Base-by-base conservation (phyloP, 2,888 invertebrate genomes). In the Xiphydria camelus region DNA sequence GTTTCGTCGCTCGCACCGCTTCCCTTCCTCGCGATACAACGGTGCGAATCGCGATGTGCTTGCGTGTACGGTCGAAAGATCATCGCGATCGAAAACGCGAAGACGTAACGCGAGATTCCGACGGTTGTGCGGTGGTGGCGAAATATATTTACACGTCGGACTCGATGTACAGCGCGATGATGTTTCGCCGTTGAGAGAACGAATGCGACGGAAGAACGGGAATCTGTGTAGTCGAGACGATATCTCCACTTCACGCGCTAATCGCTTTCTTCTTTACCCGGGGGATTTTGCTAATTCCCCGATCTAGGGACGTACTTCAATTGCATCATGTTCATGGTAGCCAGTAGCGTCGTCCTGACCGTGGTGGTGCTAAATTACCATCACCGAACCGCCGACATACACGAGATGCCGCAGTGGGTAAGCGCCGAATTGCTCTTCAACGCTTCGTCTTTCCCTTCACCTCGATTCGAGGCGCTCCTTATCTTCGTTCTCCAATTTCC, bases 321-420 rank as follows among this genome's bases (percentile, higher is more conserved):
- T 82, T 95, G 95, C 83, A 96, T 96, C 80, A 97, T 97, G 97
- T 93, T 97, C 81, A 96, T 97, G 95, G 96, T 96, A 80, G 95
- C 96, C 49, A 93, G 95, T 55, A 96, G 96, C 56, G 96, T 97
- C 77, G 94, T 96, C 66, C 85, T 95, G 69, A 97, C 97, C 41
- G 95, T 97, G 62, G 89, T 96, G 65, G 95, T 97, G 63, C 85
- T 97, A 61, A 97, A 97, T 81, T 96, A 94, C 79, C 97, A 97
- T 79, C 96, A 97, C 79, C 86, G 96, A 68, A 93, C 93, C 62
- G 93, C 95, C 50, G 95, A 96, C 76, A 95, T 94, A 73, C 94
- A 96, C 79, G 91, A 89, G 77, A 95, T 97, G 94, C 94, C 94
- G 60, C 87, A 87, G 73, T 94, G 94, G 94, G 96, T 97, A 81